Evolutionary conservation across 2,888 invertebrate species (phyloP).

Genomic region (Craniophora ligustri): DNA sequence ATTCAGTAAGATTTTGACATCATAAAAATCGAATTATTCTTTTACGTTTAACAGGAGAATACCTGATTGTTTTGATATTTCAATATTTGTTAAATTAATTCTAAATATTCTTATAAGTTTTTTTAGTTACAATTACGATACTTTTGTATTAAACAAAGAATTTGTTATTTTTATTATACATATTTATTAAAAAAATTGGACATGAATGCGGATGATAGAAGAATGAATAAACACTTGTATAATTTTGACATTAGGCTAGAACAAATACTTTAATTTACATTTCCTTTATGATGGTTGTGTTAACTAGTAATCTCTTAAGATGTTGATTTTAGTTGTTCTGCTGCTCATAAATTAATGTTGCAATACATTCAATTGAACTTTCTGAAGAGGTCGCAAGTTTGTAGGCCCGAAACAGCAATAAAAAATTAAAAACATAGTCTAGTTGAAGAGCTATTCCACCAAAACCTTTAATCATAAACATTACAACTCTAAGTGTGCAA

Average conservation of each 20-base stretch:
- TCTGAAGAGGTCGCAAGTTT: too few relatives aligned
- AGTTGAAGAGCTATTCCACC: too few relatives aligned
- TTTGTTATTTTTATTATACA: constrained; percentile 32
- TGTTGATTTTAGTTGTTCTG: constrained; percentile 17
- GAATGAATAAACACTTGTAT: constrained; percentile 25
- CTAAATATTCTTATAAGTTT: constrained; percentile 23
- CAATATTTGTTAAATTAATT: constrained; percentile 29
- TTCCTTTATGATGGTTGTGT: constrained; percentile 37
- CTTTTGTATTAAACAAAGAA: constrained; percentile 27
- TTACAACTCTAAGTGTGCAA: too few relatives aligned
- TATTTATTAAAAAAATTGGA: constrained; percentile 40
- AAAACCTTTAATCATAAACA: too few relatives aligned
- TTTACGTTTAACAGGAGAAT: constrained; percentile 8
- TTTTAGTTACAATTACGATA: constrained; percentile 19
- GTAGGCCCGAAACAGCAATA: too few relatives aligned
- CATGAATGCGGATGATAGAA: constrained; percentile 23
- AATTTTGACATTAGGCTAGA: constrained; percentile 15
- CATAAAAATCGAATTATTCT: constrained; percentile 19
- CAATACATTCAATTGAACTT: constrained; percentile 4
- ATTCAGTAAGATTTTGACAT: constrained; percentile 37
- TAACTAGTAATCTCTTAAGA: constrained; percentile 28
- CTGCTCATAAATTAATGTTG: constrained; percentile 1
- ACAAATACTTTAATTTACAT: constrained; percentile 18
- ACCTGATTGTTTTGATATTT: constrained; percentile 32
- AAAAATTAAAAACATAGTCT: too few relatives aligned